Evolutionary conservation across 2,888 invertebrate genomes (phyloP).

Genomic region (Eupithecia subfuscata): DNA sequence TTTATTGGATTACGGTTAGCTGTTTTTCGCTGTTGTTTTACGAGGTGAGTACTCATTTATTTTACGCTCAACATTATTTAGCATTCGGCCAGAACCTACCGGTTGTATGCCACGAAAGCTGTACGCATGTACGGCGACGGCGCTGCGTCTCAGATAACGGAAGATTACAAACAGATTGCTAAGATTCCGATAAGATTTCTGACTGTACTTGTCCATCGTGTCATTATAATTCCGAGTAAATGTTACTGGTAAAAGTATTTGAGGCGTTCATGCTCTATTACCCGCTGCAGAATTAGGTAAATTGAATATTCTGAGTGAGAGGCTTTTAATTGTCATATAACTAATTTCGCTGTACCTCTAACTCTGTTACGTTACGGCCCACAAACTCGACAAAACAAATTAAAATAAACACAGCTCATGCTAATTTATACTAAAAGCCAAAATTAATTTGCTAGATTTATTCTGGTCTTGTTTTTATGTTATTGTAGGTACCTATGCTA

Average conservation of each 20-base stretch:
- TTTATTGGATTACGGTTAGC: slow-evolving; percentile 81
- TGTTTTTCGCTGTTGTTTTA: slow-evolving; percentile 71
- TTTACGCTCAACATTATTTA: slow-evolving; percentile 23
- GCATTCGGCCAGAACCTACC: slow-evolving; percentile 13
- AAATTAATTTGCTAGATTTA: background rate
- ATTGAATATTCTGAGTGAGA: slow-evolving; percentile 65
- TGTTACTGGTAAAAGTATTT: slow-evolving; percentile 12
- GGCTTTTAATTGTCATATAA: slow-evolving; percentile 51
- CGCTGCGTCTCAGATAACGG: slow-evolving; percentile 72
- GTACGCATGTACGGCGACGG: slow-evolving; percentile 59
- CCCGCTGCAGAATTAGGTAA: slow-evolving; percentile 54
- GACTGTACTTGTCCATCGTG: slow-evolving; percentile 25
- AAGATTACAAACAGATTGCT: slow-evolving; percentile 72
- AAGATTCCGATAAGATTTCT: slow-evolving; percentile 76
- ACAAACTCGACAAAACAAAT: slow-evolving; percentile 30
- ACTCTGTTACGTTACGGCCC: slow-evolving; percentile 38
- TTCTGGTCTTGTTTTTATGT: background rate
- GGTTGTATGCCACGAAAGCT: slow-evolving; percentile 71
- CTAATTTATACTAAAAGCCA: background rate
- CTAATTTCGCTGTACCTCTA: slow-evolving; percentile 45
- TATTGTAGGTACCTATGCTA: background rate
- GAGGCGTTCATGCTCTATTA: slow-evolving; percentile 62
- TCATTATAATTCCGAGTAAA: background rate
- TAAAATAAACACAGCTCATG: slow-evolving; percentile 29
- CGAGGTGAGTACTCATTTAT: slow-evolving; percentile 67